Evolutionary conservation across 2,113 vertebrate species (phyloP), one percentile per base, ranked within the genome.

Genomic region (Copsychus sechellarum): DNA sequence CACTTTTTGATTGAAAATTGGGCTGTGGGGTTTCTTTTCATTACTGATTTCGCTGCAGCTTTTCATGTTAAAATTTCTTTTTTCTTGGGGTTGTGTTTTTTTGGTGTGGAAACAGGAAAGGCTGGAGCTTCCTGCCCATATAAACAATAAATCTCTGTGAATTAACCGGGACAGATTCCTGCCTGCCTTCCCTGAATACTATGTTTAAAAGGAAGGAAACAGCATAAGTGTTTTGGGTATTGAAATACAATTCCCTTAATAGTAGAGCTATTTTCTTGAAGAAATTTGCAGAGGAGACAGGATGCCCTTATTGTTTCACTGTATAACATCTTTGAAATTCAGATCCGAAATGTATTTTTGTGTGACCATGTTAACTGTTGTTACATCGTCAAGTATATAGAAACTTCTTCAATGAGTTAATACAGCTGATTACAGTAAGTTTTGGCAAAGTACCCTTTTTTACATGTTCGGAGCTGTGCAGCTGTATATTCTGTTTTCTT

Each of bases 81-180:
- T 66, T 71, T 76, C 47, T 29, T 33, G 29, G 78, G 50, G 31
- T 90, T 91, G 72, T 93, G 33, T 94, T 93, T 69, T 69, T 80
- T 73, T 82, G 34, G 33, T 57, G 31, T 93, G 81, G 96, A 95
- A 97, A 94, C 96, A 97, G 97, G 98, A 98, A 98, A 97, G 96
- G 94, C 93, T 91, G 94, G 76, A 25, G 57, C 73, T 98, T 98
- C 97, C 96, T 97, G 96, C 74, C 81, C 47, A 21, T 92, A 83
- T 77, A 95, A 97, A 94, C 92, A 95, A 72, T 51, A 40, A 81
- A 93, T 92, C 66, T 73, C 67, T 78, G 66, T 78, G 47, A 96
- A 67, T 47, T 96, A 84, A 80, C 51, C 87, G 95, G 62, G 56
- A 53, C 45, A 86, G 69, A 77, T 76, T 93, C 80, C 86, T 92